Evolutionary conservation across 2,888 invertebrate genomes (phyloP), one percentile per base, ranked within the genome.

Genomic region (Callinectes sapidus): DNA sequence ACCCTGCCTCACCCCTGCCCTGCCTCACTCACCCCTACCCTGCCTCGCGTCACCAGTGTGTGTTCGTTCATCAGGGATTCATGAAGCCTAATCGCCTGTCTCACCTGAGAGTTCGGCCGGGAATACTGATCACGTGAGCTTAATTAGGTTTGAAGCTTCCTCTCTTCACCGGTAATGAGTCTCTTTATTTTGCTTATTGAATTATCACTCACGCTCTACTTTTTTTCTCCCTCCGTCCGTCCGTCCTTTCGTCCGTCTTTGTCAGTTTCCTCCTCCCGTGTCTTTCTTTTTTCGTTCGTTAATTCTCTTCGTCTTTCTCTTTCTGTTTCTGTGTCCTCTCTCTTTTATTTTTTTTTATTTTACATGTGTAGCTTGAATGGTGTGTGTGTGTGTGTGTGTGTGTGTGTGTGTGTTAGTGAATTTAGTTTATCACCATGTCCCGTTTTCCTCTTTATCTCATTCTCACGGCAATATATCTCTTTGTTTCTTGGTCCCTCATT

Each of bases 121-220:
- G 81, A 81, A 81, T 81, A 81, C 81, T 81, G 81, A 81, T 81
- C 81, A 81, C 81, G 32, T 81, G 81, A 10, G 14, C 81, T 81
- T 81, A 81, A 81, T 81, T 81, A 81, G 81, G 81, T 81, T 81
- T 81, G 28, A 2, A 81, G 81, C 35, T 81, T 35, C 81, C 81
- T 81, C 81, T 81, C 81, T 81, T 81, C 81, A 32, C 32, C 35
- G n/a, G 81, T 81, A 81, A 81, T 81, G 81, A 81, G 81, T 81
- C 81, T 71, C 71, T 81, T 81, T 81, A 81, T 81, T 81, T 81
- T 35, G 81, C 35, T 81, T 81, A 81, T 81, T 81, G 81, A 81
- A 81, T 81, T 81, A 81, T 81, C 81, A 81, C 81, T 81, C 81
- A 81, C 81, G 28, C 81, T 10, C 32, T 81, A 13, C 32, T 81